Evolutionary conservation across 2,888 invertebrate species (phyloP).

Genomic region (Ophraella communa): DNA sequence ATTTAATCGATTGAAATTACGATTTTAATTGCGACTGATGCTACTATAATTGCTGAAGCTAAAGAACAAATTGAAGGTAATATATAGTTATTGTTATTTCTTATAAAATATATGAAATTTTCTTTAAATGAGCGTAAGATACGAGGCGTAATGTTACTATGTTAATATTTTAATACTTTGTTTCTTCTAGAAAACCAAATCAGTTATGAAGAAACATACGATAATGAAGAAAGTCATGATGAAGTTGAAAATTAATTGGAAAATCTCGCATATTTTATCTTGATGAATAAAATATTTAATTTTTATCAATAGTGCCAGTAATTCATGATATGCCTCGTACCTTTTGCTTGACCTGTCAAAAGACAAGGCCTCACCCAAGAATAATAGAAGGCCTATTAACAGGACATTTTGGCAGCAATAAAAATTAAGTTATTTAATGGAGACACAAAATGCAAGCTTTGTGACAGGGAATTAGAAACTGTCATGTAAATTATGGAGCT

Average conservation of each 20-base stretch:
- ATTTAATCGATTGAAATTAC: slow-evolving; percentile 14
- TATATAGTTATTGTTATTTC: neutral
- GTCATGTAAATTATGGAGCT: too few species aligned
- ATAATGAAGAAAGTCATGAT: slow-evolving; percentile 20
- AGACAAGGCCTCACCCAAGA: too few species aligned
- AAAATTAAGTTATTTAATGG: too few species aligned
- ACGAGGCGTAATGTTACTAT: slow-evolving; percentile 6
- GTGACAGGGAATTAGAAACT: too few species aligned
- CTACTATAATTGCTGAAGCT: slow-evolving; percentile 9
- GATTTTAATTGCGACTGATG: slow-evolving; percentile 8
- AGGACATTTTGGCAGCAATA: too few species aligned
- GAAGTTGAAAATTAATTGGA: slow-evolving; percentile 12
- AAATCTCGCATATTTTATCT: too few species aligned
- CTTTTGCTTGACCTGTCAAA: too few species aligned
- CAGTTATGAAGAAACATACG: slow-evolving; percentile 11
- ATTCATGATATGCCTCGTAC: too few species aligned
- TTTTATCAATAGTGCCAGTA: too few species aligned
- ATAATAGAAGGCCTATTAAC: too few species aligned
- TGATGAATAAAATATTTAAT: too few species aligned
- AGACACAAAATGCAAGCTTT: too few species aligned
- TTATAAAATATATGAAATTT: slow-evolving; percentile 15
- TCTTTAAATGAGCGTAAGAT: slow-evolving; percentile 23
- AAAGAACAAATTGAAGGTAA: slow-evolving; percentile 21
- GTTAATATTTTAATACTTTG: slow-evolving; percentile 5
- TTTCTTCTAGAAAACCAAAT: slow-evolving; percentile 12